Base-by-base conservation (phyloP, 2,888 invertebrate species). In the Pachycephus smyrnensis region DNA sequence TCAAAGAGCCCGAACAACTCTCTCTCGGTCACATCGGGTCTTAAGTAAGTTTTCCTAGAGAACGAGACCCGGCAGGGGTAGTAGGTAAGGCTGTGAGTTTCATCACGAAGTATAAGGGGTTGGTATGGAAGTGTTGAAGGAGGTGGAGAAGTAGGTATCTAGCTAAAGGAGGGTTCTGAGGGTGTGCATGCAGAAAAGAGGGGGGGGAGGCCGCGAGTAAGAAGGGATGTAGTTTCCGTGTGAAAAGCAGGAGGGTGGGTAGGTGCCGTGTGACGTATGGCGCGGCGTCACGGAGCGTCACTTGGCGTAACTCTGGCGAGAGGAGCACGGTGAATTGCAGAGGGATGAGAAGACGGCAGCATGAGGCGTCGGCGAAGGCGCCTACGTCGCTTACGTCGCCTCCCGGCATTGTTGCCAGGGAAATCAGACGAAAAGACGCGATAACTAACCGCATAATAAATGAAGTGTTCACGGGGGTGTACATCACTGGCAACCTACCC, bases 401-500 rank as follows among this genome's bases (percentile, higher is more conserved):
- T 86, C 87, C 86, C 85, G 89, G 90, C 90, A 91, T 91, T 91
- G 92, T 92, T 92, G 91, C 89, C 91, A 91, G 90, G 91, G 91
- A 92, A 92, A 92, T 92, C 92, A 91, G 89, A 92, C 92, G 92
- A 92, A 92, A 92, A 90, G 90, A 80, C 89, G 89, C 91, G 92
- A 92, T 92, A 92, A 91, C 91, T 90, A 91, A 92, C 90, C 90
- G 90, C 89, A 91, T 92, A 92, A 92, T 92, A 92, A 92, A 92
- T 92, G 91, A 92, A 91, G 89, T 90, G 90, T 91, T 90, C 89
- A 88, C 85, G 83, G 79, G 84, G 84, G 85, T 86, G 91, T 92
- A 91, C 92, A 92, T 91, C 92, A 92, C 91, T 92, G 92, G 91
- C 91, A 90, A 91, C 55, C 90, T 90, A 85, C 88, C 88, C 86